Base-by-base conservation (phyloP, 2,113 vertebrate species). In the Corythaixoides concolor region DNA sequence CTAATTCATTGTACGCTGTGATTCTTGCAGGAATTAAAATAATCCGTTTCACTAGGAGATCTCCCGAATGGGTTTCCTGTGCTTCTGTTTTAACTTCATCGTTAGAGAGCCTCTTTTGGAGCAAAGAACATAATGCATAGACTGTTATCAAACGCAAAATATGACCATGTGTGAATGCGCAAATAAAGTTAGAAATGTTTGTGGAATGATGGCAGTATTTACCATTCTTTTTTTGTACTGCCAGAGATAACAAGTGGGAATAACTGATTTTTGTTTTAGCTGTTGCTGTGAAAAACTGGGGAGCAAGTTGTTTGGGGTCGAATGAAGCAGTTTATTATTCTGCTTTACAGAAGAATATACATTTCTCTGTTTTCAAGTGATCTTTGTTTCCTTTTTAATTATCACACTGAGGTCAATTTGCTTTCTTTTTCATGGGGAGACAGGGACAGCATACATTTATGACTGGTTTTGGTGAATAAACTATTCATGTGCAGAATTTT, bases 161-260 rank as follows among this genome's bases (percentile, higher is more conserved):
- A 79, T 49, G 92, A 39, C 83, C 80, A 64, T 58, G 86, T 94
- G 84, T 91, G 84, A 95, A 94, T 58, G 84, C 1, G 6, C 74
- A 95, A 95, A 90, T 93, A 95, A 93, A 95, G 96, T 93, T 91
- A 92, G 92, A 96, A 95, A 92, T 73, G 86, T 81, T 89, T 87
- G 76, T 75, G 92, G 92, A 84, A 68, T 92, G 69, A 63, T 85
- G 5, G 5, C 69, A 89, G 62, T 55, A 85, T 89, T 92, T 97
- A 66, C 86, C 37, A 37, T 75, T 76, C 83, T 97, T 95, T 93
- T 93, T 84, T 94, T 93, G 83, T 87, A n/a, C 49, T 95, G 95
- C 95, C 96, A 95, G 94, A 66, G 94, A 82, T 87, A 94, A 93
- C 89, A 97, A 89, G 21, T 33, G 41, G 28, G 67, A 95, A 95